Percentiles rank a stretch among this genome's conserved stretches.
Evolutionary conservation across 1,140 invertebrate genomes (phyloP).

Genomic region (Lamellibrachia luymesi): DNA sequence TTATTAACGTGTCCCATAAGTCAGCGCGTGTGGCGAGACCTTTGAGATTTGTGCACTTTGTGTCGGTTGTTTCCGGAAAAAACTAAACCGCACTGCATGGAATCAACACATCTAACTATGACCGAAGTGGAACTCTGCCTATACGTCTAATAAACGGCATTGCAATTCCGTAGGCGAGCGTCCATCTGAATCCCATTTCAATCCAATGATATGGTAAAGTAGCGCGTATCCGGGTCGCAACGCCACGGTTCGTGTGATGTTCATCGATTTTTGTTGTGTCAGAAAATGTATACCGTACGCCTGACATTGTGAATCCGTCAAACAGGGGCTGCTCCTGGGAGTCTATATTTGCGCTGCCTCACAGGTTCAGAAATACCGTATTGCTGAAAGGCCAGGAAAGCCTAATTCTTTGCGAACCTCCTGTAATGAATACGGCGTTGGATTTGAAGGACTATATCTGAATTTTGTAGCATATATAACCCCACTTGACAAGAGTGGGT

Average conservation of each 20-base stretch:
- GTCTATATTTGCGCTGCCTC: background rate
- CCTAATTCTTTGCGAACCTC: background rate
- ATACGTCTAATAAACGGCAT: background rate
- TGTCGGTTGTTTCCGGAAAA: background rate
- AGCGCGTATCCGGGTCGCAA: background rate
- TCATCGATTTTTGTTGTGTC: background rate
- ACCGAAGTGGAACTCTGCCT: background rate
- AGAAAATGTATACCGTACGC: background rate
- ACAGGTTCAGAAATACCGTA: too few relatives aligned
- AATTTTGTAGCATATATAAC: background rate
- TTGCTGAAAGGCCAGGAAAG: background rate
- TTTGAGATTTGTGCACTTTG: background rate
- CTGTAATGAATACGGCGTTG: too few relatives aligned
- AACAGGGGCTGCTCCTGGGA: background rate
- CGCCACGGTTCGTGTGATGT: background rate
- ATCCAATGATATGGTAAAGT: background rate
- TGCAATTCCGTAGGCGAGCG: background rate
- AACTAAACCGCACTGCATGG: background rate
- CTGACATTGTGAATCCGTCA: background rate
- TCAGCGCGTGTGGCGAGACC: background rate
- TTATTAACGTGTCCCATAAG: background rate
- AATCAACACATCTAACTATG: background rate
- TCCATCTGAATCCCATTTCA: background rate
- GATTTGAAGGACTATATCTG: background rate
- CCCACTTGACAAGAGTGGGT: background rate